Conservation (phyloP, 2,113 vertebrate genomes). For the Tympanuchus pallidicinctus region DNA sequence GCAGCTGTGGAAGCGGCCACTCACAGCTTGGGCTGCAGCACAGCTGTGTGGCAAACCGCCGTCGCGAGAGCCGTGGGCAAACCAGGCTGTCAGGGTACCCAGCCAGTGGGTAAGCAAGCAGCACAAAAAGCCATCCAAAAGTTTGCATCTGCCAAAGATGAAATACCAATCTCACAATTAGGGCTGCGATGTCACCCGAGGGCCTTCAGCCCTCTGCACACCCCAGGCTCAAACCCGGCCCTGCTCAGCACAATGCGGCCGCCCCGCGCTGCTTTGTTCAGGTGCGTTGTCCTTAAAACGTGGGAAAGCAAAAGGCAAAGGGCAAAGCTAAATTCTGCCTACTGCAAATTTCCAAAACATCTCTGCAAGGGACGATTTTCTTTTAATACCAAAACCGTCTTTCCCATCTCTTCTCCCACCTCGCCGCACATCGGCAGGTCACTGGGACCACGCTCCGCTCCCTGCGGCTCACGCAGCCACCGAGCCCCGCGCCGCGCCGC, state of each 20-base stretch:
- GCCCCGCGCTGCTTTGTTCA: constrained; percentile 69
- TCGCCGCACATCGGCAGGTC: background rate
- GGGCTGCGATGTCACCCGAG: background rate
- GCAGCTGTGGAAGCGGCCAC: constrained; percentile 43
- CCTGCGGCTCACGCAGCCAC: background rate
- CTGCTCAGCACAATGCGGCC: no score
- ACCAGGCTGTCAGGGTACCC: background rate
- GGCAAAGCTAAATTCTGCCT: constrained; percentile 63
- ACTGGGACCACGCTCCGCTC: background rate
- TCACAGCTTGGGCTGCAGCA: constrained; percentile 44
- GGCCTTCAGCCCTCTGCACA: no score
- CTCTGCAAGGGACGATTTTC: background rate
- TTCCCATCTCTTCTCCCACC: background rate
- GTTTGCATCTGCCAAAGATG: background rate
- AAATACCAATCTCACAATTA: background rate
- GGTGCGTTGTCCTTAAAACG: background rate
- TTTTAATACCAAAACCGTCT: constrained; percentile 26
- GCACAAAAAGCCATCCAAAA: background rate
- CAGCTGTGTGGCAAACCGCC: constrained; percentile 1
- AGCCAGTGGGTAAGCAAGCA: background rate
- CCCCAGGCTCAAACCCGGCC: no score
- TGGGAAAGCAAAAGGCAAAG: constrained; percentile 54
- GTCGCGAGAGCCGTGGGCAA: background rate
- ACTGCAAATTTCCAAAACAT: constrained; percentile 38
- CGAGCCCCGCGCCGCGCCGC: no score